A percentile compares a stretch with the other conserved stretches of the same genome.
phyloP scores from a whole-genome alignment of 2,113 vertebrate genomes.

The Tamias sibiricus region DNA sequence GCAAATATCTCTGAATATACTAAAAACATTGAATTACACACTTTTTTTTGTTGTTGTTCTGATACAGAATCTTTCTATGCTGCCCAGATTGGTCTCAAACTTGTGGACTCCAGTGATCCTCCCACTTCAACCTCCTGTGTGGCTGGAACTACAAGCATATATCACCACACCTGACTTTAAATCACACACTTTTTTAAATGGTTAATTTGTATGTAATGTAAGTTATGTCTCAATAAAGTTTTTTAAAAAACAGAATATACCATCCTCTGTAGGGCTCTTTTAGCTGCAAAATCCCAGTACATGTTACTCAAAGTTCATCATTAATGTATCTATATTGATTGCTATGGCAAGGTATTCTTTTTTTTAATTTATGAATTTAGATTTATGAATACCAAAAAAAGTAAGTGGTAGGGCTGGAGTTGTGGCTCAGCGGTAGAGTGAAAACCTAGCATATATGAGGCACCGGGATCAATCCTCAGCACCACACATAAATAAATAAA shows the following conservation, averaged over 20 bases:
- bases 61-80: too few species aligned
- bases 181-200: neutral
- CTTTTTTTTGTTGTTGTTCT: too few species aligned
- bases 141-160: too few species aligned
- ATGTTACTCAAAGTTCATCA: neutral
- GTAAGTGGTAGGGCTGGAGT: too few species aligned
- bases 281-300: neutral
- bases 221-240: neutral
- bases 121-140: neutral
- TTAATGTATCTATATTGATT: neutral
- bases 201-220: neutral
- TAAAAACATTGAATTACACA: neutral
- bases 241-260: neutral
- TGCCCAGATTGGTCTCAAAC: neutral
- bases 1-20: neutral
- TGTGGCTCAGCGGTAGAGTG: too few species aligned
- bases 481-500: too few species aligned
- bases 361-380: slow-evolving; percentile 39
- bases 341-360: neutral
- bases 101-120: neutral
- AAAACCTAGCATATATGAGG: too few species aligned
- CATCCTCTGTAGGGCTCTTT: neutral
- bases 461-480: too few species aligned
- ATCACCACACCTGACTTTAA: too few species aligned
- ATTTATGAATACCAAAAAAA: slow-evolving; percentile 40